A percentile compares a stretch with the other conserved stretches of the same genome.
These are phyloP conservation scores for Sterrhoptilus dennistouni DNA, from an alignment of 2,113 vertebrate genomes.

Conservation along the genomic window DNA sequence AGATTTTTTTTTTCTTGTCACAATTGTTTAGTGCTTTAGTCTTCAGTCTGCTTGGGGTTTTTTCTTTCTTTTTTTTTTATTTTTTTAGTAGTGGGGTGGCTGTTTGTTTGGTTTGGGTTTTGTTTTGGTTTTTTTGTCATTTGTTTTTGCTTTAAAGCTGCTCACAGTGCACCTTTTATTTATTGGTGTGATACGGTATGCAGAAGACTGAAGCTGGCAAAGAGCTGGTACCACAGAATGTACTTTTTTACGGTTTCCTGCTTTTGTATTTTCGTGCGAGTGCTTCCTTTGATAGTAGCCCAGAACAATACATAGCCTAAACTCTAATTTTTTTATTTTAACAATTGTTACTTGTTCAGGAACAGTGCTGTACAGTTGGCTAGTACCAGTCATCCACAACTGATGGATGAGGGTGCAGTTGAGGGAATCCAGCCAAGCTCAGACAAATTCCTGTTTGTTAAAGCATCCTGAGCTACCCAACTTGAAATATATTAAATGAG, in stretches of 20 bases:
- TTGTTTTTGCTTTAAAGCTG: not conserved
- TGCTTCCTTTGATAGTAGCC: slow-evolving; percentile 64
- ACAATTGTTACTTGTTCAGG: slow-evolving; percentile 65
- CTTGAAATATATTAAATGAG: not conserved
- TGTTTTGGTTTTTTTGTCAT: not conserved
- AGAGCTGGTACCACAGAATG: not conserved
- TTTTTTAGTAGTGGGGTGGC: fast-evolving
- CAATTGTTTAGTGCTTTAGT: not conserved
- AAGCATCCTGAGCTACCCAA: not conserved
- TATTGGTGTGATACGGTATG: not conserved
- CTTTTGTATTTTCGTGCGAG: slow-evolving; percentile 43
- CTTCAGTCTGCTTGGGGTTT: not conserved
- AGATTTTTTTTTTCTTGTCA: not conserved
- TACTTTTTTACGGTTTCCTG: slow-evolving; percentile 48
- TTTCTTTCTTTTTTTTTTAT: not conserved
- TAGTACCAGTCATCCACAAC: slow-evolving; percentile 63
- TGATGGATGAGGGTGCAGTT: not conserved
- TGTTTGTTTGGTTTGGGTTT: not conserved
- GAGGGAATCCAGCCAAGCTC: slow-evolving; percentile 17
- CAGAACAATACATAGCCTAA: slow-evolving; percentile 52
- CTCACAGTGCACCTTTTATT: not conserved
- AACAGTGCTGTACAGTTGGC: slow-evolving; percentile 55
- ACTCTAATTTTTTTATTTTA: not conserved
- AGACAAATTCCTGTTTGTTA: slow-evolving; percentile 43
- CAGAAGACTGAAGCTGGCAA: not conserved